These are phyloP conservation scores for Globodera ellingtonae DNA, from an alignment of 1,140 invertebrate genomes.

Conservation along the genomic window DNA sequence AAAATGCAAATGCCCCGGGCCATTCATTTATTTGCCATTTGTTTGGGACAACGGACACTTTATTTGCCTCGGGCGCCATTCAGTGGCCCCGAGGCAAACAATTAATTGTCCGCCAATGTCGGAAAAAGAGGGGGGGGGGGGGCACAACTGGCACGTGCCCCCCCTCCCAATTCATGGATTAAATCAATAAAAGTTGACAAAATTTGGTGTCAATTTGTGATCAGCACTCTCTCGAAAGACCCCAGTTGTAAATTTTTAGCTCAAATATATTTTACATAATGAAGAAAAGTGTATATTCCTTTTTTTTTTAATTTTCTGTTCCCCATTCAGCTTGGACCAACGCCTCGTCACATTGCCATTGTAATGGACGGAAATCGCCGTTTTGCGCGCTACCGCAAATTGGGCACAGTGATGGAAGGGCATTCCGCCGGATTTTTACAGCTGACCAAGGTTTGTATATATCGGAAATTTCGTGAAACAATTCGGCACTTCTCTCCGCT, in stretches of 20 bases:
- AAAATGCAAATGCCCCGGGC: no score
- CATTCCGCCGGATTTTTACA: slow-evolving; percentile 93
- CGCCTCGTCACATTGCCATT: slow-evolving; percentile 50
- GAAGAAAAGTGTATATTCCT: neutral
- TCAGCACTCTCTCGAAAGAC: no score
- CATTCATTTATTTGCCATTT: no score
- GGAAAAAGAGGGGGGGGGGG: no score
- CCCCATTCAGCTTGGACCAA: slow-evolving; percentile 30
- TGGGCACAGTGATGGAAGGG: slow-evolving; percentile 77
- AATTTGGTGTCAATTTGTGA: neutral
- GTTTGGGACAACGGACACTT: no score
- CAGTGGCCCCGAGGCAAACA: no score
- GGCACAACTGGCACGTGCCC: no score
- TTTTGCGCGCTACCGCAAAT: slow-evolving; percentile 80
- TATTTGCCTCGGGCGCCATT: no score
- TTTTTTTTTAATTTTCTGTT: neutral
- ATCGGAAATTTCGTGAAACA: no score
- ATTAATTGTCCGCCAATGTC: no score
- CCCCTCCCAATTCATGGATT: no score
- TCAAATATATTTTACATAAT: neutral
- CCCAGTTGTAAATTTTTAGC: neutral
- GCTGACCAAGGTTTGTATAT: slow-evolving; percentile 75
- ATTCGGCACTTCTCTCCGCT: no score
- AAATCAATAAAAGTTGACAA: neutral
- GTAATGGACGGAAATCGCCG: slow-evolving; percentile 86